Percentiles rank a stretch among this genome's conserved stretches.
Evolutionary conservation across 2,888 invertebrate species (phyloP).

Genomic region (Thumatha senex): DNA sequence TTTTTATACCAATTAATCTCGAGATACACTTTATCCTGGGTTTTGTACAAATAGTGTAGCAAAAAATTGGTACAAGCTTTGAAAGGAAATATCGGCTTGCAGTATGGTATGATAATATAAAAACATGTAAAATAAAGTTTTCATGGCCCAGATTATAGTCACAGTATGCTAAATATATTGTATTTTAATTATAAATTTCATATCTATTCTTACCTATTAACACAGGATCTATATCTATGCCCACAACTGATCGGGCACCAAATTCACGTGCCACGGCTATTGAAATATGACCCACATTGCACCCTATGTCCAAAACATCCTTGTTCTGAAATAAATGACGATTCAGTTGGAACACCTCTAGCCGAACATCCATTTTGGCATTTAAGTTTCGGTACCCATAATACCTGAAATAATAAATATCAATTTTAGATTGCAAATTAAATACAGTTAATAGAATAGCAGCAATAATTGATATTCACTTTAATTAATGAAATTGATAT

Average conservation of each 20-base stretch:
- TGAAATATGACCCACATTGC: conserved; percentile 98
- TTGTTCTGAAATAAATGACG: conserved; percentile 93
- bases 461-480: too few relatives aligned
- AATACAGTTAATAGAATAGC: background rate
- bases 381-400: conserved; percentile 96
- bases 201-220: conserved; percentile 84
- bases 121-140: too few relatives aligned
- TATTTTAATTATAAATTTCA: background rate
- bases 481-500: too few relatives aligned
- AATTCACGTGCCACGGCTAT: conserved; percentile 94
- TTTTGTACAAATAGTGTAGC: too few relatives aligned
- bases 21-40: too few relatives aligned
- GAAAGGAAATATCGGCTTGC: too few relatives aligned
- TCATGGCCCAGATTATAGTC: too few relatives aligned
- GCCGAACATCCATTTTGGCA: conserved; percentile 91
- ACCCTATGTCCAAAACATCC: conserved; percentile 98
- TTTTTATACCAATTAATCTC: too few relatives aligned
- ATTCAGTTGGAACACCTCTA: conserved; percentile 91
- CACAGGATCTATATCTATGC: conserved; percentile 96
- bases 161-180: too few relatives aligned
- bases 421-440: background rate
- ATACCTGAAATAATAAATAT: conserved; percentile 84
- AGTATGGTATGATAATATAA: too few relatives aligned
- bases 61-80: too few relatives aligned
- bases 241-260: conserved; percentile 92